A percentile compares a stretch with the other conserved stretches of the same genome.
These are phyloP conservation scores for Coelinius sp. DNA, from an alignment of 2,888 invertebrate genomes.

Conservation along the genomic window DNA sequence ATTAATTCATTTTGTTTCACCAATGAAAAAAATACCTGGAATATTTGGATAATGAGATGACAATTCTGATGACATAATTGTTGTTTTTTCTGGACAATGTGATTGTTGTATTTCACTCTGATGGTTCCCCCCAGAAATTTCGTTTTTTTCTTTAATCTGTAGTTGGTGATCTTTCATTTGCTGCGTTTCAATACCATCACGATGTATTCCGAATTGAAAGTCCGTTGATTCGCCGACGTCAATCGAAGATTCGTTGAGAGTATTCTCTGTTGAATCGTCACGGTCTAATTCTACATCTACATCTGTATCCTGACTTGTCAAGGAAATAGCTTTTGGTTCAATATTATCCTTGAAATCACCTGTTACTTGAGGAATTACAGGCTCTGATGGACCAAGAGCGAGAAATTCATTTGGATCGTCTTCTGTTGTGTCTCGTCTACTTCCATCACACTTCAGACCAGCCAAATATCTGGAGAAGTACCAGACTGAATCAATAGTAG, in stretches of 20 bases:
- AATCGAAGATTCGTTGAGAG: slow-evolving; percentile 19
- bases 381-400: slow-evolving; percentile 39
- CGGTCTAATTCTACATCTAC: slow-evolving; percentile 58
- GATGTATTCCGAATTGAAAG: slow-evolving; percentile 30
- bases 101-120: slow-evolving; percentile 42
- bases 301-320: slow-evolving; percentile 58
- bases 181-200: slow-evolving; percentile 34
- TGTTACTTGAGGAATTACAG: slow-evolving; percentile 29
- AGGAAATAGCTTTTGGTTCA: slow-evolving; percentile 34
- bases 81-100: slow-evolving; percentile 49
- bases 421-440: slow-evolving; percentile 52
- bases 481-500: background rate
- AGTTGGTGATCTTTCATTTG: slow-evolving; percentile 31
- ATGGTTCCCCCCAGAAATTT: slow-evolving; percentile 8
- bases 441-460: slow-evolving; percentile 62
- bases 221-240: slow-evolving; percentile 24
- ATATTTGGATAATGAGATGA: slow-evolving; percentile 57
- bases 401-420: slow-evolving; percentile 49
- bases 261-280: slow-evolving; percentile 20
- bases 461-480: slow-evolving; percentile 58
- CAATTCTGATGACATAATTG: slow-evolving; percentile 39
- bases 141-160: background rate
- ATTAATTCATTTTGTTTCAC: too few relatives aligned
- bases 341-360: slow-evolving; percentile 31
- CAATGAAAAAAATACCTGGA: slow-evolving; percentile 63